A percentile compares a stretch with the other conserved stretches of the same genome.
Conservation (phyloP, 2,888 invertebrate genomes). For the Scaptomyza caliginosa region DNA sequence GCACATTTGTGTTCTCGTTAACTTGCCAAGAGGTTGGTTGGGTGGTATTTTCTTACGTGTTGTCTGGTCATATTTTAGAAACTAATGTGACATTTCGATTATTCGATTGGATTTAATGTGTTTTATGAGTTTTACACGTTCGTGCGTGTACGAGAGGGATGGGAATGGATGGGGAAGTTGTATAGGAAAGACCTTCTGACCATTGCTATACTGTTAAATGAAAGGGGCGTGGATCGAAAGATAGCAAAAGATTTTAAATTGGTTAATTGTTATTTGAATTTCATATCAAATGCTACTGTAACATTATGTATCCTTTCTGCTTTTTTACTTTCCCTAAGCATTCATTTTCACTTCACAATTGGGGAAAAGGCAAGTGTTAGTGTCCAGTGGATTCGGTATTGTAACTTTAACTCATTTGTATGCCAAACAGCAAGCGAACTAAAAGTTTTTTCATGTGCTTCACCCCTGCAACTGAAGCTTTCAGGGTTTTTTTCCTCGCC, state of each 20-base stretch:
- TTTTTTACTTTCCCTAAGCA: slow-evolving; percentile 2
- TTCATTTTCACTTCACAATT: slow-evolving; percentile 50
- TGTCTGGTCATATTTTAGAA: slow-evolving; percentile 83
- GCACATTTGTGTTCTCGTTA: slow-evolving; percentile 71
- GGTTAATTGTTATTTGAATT: slow-evolving; percentile 20
- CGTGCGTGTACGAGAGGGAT: not conserved
- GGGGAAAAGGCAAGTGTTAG: slow-evolving; percentile 10
- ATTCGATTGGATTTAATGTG: slow-evolving; percentile 85
- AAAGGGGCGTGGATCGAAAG: slow-evolving; percentile 44
- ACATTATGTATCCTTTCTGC: not conserved
- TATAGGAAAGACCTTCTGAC: slow-evolving; percentile 4
- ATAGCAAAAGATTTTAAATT: not conserved
- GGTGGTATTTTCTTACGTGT: slow-evolving; percentile 65
- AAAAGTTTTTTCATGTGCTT: slow-evolving; percentile 72
- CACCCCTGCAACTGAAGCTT: slow-evolving; percentile 26
- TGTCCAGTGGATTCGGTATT: slow-evolving; percentile 21
- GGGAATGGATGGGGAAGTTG: slow-evolving; percentile 1
- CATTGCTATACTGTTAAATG: slow-evolving; percentile 50
- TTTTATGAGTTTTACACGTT: slow-evolving; percentile 82
- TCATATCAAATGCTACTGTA: slow-evolving; percentile 9
- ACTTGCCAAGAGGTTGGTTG: slow-evolving; percentile 4
- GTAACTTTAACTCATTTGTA: slow-evolving; percentile 78
- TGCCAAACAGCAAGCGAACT: slow-evolving; percentile 72
- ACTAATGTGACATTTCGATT: slow-evolving; percentile 85
- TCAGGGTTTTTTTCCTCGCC: slow-evolving; percentile 43